Percentiles rank a stretch among this genome's conserved stretches.
Evolutionary conservation across 2,888 invertebrate genomes (phyloP).

Genomic region (Coremacera marginata): DNA sequence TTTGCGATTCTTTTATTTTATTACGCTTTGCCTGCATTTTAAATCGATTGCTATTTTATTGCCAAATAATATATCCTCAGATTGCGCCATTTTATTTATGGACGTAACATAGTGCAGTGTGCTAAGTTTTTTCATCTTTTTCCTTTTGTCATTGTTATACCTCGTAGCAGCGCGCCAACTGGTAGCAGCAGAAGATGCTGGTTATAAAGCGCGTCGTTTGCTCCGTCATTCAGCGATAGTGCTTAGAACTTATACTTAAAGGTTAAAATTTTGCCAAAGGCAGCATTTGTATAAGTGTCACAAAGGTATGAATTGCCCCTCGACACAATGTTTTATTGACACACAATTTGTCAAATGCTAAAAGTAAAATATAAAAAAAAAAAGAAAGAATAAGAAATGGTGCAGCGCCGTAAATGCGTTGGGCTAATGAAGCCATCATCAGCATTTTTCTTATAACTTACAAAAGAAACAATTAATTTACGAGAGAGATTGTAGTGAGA

Average conservation of each 20-base stretch:
- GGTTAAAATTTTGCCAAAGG: conserved; percentile 3
- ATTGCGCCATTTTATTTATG: conserved; percentile 66
- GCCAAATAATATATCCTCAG: conserved; percentile 64
- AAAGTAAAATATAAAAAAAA: not conserved
- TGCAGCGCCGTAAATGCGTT: not conserved
- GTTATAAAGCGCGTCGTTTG: no score
- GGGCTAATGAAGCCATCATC: conserved; percentile 6
- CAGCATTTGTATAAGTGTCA: conserved; percentile 37
- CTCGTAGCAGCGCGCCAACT: no score
- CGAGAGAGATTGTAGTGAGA: not conserved
- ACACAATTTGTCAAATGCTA: conserved; percentile 58
- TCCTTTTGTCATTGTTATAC: no score
- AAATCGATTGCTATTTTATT: conserved; percentile 61
- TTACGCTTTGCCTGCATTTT: conserved; percentile 27
- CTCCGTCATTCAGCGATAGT: not conserved
- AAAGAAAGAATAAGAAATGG: not conserved
- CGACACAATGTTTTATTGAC: conserved; percentile 62
- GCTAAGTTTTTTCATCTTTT: not conserved
- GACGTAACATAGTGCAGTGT: conserved; percentile 35
- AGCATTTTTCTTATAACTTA: not conserved
- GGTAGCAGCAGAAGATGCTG: not conserved
- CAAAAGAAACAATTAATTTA: conserved; percentile 19
- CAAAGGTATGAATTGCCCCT: conserved; percentile 61
- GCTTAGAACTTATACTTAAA: not conserved
- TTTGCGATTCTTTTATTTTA: not conserved